Percentiles rank a stretch among this genome's conserved stretches.
These are phyloP conservation scores for Dicyrtoma fusca DNA, from an alignment of 2,888 invertebrate genomes.

Conservation along the genomic window DNA sequence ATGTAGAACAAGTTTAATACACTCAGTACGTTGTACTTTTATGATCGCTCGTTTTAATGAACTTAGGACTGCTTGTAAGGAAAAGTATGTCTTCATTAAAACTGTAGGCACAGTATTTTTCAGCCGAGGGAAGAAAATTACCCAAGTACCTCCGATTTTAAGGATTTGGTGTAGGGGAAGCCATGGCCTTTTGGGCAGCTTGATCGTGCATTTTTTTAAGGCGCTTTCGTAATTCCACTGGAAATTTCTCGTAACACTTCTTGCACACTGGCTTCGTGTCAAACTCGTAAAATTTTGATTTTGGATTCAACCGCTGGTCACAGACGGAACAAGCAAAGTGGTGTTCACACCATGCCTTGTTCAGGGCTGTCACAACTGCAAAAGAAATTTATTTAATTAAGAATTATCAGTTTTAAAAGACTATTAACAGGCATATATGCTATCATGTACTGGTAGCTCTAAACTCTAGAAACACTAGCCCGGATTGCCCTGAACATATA, in stretches of 20 bases:
- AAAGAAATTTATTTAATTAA: slow-evolving; percentile 51
- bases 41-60: no score
- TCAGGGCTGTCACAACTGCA: slow-evolving; percentile 93
- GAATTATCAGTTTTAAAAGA: slow-evolving; percentile 35
- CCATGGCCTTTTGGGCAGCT: slow-evolving; percentile 62
- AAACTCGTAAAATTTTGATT: slow-evolving; percentile 98
- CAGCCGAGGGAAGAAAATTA: no score
- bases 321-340: slow-evolving; percentile 98
- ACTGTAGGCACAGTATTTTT: neutral
- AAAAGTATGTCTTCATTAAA: neutral
- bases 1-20: no score
- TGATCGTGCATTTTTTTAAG: slow-evolving; percentile 86
- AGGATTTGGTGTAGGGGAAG: slow-evolving; percentile 41
- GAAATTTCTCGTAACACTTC: slow-evolving; percentile 96
- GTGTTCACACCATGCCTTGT: slow-evolving; percentile 99
- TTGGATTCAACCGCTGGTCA: slow-evolving; percentile 93
- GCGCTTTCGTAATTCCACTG: slow-evolving; percentile 87
- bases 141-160: neutral
- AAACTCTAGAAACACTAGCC: no score
- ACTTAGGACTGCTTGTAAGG: no score
- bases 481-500: no score
- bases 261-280: slow-evolving; percentile 98
- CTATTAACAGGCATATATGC: no score
- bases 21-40: no score
- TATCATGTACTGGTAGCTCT: no score